Percentiles rank a stretch among this genome's conserved stretches.
phyloP scores from a whole-genome alignment of 1,140 invertebrate species.

The Harlomillsia oculata region DNA sequence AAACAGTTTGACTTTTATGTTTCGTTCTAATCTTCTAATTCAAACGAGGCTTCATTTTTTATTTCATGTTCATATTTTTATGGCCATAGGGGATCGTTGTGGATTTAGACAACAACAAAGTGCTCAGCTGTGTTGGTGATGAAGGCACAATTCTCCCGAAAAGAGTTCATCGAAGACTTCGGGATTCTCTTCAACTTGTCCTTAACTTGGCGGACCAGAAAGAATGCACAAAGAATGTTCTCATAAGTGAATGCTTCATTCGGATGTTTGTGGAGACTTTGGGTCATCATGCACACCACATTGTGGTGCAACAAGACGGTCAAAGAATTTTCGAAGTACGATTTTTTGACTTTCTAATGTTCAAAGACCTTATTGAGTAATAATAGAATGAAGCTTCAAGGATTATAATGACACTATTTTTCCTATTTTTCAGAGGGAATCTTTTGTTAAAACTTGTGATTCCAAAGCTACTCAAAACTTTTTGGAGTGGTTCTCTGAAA shows the following conservation, averaged over 20 bases:
- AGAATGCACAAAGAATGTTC: constrained; percentile 47
- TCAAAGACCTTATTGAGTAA: no score
- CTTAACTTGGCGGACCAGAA: constrained; percentile 40
- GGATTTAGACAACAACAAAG: constrained; percentile 47
- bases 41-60: background rate
- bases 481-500: constrained; percentile 72
- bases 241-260: constrained; percentile 57
- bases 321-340: constrained; percentile 49
- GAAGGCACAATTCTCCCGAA: constrained; percentile 54
- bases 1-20: background rate
- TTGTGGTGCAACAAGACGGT: constrained; percentile 44
- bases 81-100: constrained; percentile 51
- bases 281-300: constrained; percentile 50
- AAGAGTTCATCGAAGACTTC: constrained; percentile 50
- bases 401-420: constrained; percentile 1
- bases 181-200: constrained; percentile 52
- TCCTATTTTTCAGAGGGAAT: constrained; percentile 46
- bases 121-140: constrained; percentile 50
- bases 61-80: background rate
- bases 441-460: constrained; percentile 49
- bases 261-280: constrained; percentile 55
- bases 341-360: constrained; percentile 26
- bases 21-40: background rate
- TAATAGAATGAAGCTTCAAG: background rate
- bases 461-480: constrained; percentile 57